Base-by-base conservation (phyloP, 2,888 invertebrate species). In the Malthinus flaveolus region DNA sequence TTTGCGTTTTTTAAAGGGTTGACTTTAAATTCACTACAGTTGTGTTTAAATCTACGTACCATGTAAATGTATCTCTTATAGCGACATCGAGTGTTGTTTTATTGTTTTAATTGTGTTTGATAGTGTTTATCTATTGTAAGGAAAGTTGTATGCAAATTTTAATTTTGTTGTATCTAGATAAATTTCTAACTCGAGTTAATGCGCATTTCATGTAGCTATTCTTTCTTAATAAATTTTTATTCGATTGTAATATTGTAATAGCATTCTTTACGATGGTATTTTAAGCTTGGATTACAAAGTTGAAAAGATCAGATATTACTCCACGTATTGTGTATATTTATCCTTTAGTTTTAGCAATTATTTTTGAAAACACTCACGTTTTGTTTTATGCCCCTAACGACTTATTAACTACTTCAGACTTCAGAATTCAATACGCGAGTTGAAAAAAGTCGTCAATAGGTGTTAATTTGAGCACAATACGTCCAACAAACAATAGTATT, bases 1-100 rank as follows among this genome's bases (percentile, higher is more conserved):
- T 51, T 51, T 51, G 35, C 46, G 50, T 42, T 12, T 35, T 46
- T 51, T 50, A 66, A 68, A 68, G 68, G 68, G 66, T 68, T 67
- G 65, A 58, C 50, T 23, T 23, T 58, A 44, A 49, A 33, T 58
- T 44, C 58, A 52, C 59, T 56, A 51, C 63, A 67, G 67, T 67
- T 61, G 64, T 60, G 66, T 50, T 61, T 53, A 53, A 61, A 65
- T 53, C 56, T 45, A 53, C 45, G 58, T 45, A 53, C 61, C 48
- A 46, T 49, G 49, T 33, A 59, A 59, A 47, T 51, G 62, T 58
- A 53, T 45, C 48, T 33, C 13, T 45, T 49, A 46, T 39, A 23
- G 23, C 32, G 32, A 33, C 31, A 35, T 34, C 34, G 12, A 42
- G 13, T 42, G 8, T 48, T 23, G 34, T 13, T 48, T 34, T 48